These are phyloP conservation scores for Drosophila willistoni DNA, from an alignment of 1,140 invertebrate genomes.

Conservation along the genomic window DNA sequence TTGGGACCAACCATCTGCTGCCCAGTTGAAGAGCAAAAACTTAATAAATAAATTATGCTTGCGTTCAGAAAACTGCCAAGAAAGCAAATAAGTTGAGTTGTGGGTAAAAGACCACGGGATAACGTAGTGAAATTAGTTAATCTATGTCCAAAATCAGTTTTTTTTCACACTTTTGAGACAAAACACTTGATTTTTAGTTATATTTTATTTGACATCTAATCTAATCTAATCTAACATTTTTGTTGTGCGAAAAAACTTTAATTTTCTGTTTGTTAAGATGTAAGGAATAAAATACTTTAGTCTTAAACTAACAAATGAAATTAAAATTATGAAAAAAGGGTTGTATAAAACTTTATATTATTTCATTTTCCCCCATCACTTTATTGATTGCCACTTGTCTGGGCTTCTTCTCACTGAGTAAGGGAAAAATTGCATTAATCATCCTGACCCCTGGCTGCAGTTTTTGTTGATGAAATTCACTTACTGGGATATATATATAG, in stretches of 20 bases:
- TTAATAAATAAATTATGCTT: constrained; percentile 13
- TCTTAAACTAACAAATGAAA: neutral
- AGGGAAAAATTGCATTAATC: constrained; percentile 61
- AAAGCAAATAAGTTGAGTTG: neutral
- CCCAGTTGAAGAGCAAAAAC: constrained; percentile 17
- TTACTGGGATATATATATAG: constrained; percentile 5
- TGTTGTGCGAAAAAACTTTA: too few relatives aligned
- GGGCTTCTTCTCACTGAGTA: neutral
- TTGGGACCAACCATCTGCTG: constrained; percentile 2
- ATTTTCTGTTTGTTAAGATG: too few relatives aligned
- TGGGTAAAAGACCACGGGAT: neutral
- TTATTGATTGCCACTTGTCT: constrained; percentile 10
- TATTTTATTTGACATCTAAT: too few relatives aligned
- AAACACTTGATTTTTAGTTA: too few relatives aligned
- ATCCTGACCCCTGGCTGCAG: constrained; percentile 42
- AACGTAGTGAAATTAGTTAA: neutral
- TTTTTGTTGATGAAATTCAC: constrained; percentile 32
- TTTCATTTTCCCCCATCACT: constrained; percentile 11
- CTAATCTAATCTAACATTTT: too few relatives aligned
- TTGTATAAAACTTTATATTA: constrained; percentile 27
- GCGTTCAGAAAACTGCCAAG: neutral
- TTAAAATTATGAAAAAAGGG: neutral
- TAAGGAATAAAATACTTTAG: too few relatives aligned
- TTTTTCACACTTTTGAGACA: too few relatives aligned
- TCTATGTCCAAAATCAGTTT: neutral